Evolutionary conservation across 2,888 invertebrate genomes (phyloP), one percentile per base, ranked within the genome.

Genomic region (Neocrepidodera transversa): DNA sequence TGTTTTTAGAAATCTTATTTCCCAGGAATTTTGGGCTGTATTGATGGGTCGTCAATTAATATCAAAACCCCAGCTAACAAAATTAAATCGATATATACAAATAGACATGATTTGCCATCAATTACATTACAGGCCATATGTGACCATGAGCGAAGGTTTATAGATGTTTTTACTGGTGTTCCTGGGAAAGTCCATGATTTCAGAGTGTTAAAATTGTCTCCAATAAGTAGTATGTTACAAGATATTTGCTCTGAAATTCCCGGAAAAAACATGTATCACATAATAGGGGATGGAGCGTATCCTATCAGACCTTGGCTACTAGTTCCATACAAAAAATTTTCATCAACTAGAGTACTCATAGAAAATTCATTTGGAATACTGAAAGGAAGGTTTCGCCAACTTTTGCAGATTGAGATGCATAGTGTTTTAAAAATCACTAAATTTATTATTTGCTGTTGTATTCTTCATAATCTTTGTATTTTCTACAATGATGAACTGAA

Each of bases 331-430:
- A 57, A 63, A 40, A 71, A 62, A 17, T 68, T 73, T 43, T 62
- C 54, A 45, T 58, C 61, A 43, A 69, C 71, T 3, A 48, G 74
- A 40, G 70, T 74, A 1, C 54, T 63, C 45, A 74, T 76, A 13
- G 74, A 74, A 68, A 74, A 76, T 59, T 49, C 71, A 5, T 76
- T 76, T 62, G 72, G 70, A 16, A 36, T 73, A n/a, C 51, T 73
- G n/a, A 73, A 72, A 64, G 42, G 47, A 28, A 58, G 70, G n/a
- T 73, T 71, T 35, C 42, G 67, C n/a, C 68, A 69, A 56, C 40
- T 69, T 14, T 16, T 50, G 5, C 14, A 45, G 13, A 32, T 62
- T 38, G 55, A 59, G 14, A 26, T 65, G 36, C 54, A 51, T 50
- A 30, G 35, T n/a, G 67, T 68, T 11, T 14, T 49, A 26, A 65